Evolutionary conservation across 2,797 vertebrate species (phyloP).

Genomic region (Rhinophrynus dorsalis): DNA sequence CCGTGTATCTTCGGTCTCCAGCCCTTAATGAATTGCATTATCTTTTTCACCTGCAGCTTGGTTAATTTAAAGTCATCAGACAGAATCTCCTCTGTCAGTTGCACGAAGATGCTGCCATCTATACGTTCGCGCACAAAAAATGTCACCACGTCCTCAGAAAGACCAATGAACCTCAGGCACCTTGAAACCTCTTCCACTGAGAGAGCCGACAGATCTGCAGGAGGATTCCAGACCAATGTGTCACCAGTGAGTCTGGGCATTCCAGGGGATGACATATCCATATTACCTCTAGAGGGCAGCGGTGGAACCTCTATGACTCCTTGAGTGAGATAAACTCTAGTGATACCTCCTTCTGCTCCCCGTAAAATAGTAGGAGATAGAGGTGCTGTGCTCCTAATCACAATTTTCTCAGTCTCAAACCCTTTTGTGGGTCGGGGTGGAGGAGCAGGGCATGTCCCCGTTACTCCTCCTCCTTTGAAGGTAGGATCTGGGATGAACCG

Average conservation of each 20-base stretch:
- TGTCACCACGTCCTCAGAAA: constrained; percentile 89
- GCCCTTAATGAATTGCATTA: constrained; percentile 97
- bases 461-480: constrained; percentile 43
- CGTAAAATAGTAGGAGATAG: constrained; percentile 62
- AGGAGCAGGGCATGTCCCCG: constrained; percentile 50
- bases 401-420: constrained; percentile 66
- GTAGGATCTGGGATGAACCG: constrained; percentile 52
- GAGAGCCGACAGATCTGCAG: constrained; percentile 84
- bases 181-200: constrained; percentile 93
- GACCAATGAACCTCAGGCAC: constrained; percentile 92
- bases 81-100: constrained; percentile 95
- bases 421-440: constrained; percentile 61
- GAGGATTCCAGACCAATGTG: constrained; percentile 81
- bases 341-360: constrained; percentile 77
- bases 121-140: constrained; percentile 92
- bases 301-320: constrained; percentile 70
- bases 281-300: constrained; percentile 41
- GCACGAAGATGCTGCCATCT: constrained; percentile 93
- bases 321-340: constrained; percentile 66
- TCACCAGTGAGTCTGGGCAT: constrained; percentile 56
- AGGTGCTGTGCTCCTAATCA: constrained; percentile 57
- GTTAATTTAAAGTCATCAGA: constrained; percentile 94
- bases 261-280: not conserved
- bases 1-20: constrained; percentile 93
- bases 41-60: constrained; percentile 96